These are phyloP conservation scores for Nasua narica DNA, from an alignment of 2,797 vertebrate genomes.

Conservation along the genomic window DNA sequence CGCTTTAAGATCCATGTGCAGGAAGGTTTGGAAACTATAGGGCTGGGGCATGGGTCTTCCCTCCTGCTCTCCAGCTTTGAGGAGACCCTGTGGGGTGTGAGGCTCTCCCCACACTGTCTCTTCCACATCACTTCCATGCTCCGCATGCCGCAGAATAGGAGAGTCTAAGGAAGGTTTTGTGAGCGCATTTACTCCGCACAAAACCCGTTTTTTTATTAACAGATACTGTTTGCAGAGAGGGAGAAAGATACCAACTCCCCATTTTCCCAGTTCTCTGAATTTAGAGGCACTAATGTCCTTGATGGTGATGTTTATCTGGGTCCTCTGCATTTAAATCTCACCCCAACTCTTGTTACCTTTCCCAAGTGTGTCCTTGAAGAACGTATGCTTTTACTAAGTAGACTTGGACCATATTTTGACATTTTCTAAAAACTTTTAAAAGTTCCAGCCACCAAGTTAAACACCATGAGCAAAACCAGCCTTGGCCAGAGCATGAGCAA, in stretches of 20 bases:
- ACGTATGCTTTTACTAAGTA: slow-evolving; percentile 7
- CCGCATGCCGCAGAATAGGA: background rate
- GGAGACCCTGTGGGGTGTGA: background rate
- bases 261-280: background rate
- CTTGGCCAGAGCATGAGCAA: slow-evolving; percentile 98
- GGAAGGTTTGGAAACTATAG: background rate
- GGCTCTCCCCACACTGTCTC: background rate
- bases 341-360: background rate
- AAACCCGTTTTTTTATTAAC: background rate
- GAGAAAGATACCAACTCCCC: background rate
- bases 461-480: slow-evolving; percentile 95
- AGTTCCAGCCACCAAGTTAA: slow-evolving; percentile 98
- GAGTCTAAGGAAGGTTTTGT: background rate
- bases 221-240: background rate
- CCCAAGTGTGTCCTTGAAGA: background rate
- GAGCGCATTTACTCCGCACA: background rate
- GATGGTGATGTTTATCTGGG: background rate
- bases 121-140: background rate
- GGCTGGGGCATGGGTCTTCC: background rate
- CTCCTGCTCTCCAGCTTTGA: background rate
- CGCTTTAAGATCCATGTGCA: background rate
- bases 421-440: slow-evolving; percentile 56
- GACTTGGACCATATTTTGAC: slow-evolving; percentile 38
- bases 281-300: background rate
- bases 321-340: background rate